Conservation (phyloP, 2,888 invertebrate species). For the Stenurella melanura region DNA sequence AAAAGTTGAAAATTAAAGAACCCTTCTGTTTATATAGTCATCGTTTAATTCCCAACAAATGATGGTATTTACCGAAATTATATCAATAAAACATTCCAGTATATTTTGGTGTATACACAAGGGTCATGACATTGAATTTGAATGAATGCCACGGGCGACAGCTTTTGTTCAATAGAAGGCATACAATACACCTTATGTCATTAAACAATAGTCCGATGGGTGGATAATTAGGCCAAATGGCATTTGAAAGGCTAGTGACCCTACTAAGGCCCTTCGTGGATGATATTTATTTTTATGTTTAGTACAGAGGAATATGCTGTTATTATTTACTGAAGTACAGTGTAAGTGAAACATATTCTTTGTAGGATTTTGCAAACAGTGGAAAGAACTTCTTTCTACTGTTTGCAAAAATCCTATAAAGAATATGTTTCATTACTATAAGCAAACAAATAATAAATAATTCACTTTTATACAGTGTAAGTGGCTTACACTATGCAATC, state of each 20-base stretch:
- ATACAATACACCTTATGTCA: conserved; percentile 13
- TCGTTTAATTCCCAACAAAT: too few species aligned
- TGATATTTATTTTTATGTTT: background rate
- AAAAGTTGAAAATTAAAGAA: too few species aligned
- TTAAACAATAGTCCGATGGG: background rate
- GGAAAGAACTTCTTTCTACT: too few species aligned
- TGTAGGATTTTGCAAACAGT: too few species aligned
- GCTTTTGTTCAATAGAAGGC: conserved; percentile 16
- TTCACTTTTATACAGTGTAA: too few species aligned
- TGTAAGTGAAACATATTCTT: too few species aligned
- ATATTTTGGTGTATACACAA: background rate
- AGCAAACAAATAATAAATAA: too few species aligned
- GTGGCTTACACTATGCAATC: background rate
- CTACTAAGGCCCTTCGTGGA: background rate
- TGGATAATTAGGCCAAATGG: conserved; percentile 27
- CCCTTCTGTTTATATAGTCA: too few species aligned
- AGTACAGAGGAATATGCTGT: conserved; percentile 2
- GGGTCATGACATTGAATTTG: conserved; percentile 21
- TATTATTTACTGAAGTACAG: background rate
- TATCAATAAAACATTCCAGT: too few species aligned
- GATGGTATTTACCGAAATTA: too few species aligned
- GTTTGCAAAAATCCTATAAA: too few species aligned
- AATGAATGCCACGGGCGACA: conserved; percentile 3
- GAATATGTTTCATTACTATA: too few species aligned
- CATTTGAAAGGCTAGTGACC: conserved; percentile 7